phyloP scores from a whole-genome alignment of 2,797 vertebrate genomes.

The Macrochelys suwanniensis region DNA sequence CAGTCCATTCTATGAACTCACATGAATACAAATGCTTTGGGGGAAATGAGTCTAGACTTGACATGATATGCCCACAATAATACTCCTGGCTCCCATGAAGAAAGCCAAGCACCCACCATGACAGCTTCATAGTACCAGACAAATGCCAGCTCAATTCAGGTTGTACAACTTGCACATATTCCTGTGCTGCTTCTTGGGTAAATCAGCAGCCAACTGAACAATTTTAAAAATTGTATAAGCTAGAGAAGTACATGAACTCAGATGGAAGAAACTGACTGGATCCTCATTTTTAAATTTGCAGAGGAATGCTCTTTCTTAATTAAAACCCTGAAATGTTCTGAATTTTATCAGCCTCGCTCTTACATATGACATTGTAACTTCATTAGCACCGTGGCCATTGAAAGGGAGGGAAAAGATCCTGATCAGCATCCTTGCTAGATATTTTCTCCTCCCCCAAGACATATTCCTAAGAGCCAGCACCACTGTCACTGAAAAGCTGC shows the following conservation, averaged over 20 bases:
- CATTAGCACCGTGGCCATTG: not conserved
- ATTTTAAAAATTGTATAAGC: not conserved
- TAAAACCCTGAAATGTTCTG: constrained; percentile 14
- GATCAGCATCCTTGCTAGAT: not conserved
- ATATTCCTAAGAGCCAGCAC: not conserved
- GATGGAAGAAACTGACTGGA: constrained; percentile 15
- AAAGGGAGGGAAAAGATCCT: not conserved
- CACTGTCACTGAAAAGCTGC: not conserved
- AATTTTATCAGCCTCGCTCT: not conserved
- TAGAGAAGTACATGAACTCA: not conserved
- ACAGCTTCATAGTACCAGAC: not conserved
- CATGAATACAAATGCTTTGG: not conserved
- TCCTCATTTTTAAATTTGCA: constrained; percentile 27
- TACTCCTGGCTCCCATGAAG: not conserved
- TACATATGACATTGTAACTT: constrained; percentile 21
- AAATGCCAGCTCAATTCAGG: not conserved
- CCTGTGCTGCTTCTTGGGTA: not conserved
- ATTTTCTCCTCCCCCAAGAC: not conserved
- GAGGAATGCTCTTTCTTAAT: not conserved
- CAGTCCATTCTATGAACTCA: not conserved
- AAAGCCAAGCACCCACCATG: not conserved
- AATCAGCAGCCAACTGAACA: not conserved
- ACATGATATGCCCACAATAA: not conserved
- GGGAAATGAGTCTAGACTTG: not conserved
- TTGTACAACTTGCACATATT: not conserved